Base-by-base conservation (phyloP, 2,888 invertebrate species). In the Acrobasis repandana region DNA sequence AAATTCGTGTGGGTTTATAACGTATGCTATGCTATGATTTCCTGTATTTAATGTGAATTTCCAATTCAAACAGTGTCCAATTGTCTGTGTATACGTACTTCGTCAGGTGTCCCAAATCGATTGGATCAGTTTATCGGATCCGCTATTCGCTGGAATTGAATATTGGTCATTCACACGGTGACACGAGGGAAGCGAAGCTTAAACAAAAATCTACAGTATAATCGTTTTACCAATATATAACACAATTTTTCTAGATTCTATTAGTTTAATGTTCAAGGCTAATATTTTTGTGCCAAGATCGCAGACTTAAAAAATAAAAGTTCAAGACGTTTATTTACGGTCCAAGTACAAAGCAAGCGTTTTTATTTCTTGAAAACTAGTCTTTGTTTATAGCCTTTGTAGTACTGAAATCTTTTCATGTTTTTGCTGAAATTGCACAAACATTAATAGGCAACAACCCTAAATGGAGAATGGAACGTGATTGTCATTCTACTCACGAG, bases 141-240 rank as follows among this genome's bases (percentile, higher is more conserved):
- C 49, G 56, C 28, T 56, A 38, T 56, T 38, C 49, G 36, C 50
- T 50, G 56, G 56, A 61, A 49, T 56, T 61, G 36, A 38, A 60
- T 60, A 60, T 60, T 61, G 54, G 33, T 11, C 48, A 28, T 49
- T 56, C 56, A 38, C 56, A 50, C 43, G 20, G 15, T 36, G 16
- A 48, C 11, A 36, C 49, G 16, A 58, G 49, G 38, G 10, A 54
- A 36, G 18, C 11, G 18, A 48, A 48, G 5, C 6, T 15, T 14
- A 47, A n/a, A 9, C 16, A 18, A 48, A 18, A 15, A 47, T 15
- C 9, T 47, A 14, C n/a, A 16, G 6, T 3, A 14, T 1, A 46
- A 1, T 4, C 14, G 14, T 47, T 47, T 47, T 2, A 15, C 14
- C 8, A 16, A 14, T n/a, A n/a, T n/a, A n/a, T n/a, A 47, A 47